A percentile compares a stretch with the other conserved stretches of the same genome.
These are phyloP conservation scores for Lutra lutra DNA, from an alignment of 2,797 vertebrate genomes.

Conservation along the genomic window DNA sequence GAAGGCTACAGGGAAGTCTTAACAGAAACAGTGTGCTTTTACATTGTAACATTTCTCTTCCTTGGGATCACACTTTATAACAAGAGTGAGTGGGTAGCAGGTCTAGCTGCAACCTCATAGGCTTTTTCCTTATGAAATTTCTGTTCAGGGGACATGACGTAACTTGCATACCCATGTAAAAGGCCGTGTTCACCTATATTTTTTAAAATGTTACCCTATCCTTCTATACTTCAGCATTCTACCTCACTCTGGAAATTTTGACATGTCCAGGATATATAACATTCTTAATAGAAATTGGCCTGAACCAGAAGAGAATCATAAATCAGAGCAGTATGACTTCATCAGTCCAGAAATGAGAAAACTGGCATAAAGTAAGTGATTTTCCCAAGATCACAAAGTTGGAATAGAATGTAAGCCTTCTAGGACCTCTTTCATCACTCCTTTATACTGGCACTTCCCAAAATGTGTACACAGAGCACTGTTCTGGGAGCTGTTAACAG, in stretches of 20 bases:
- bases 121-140: conserved; percentile 49
- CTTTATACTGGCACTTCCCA: not conserved
- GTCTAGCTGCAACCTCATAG: not conserved
- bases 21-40: conserved; percentile 36
- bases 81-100: not conserved
- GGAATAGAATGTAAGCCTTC: conserved; percentile 10
- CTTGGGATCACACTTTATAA: not conserved
- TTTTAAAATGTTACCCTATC: conserved; percentile 42
- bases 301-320: conserved; percentile 69
- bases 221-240: conserved; percentile 41
- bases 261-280: conserved; percentile 13
- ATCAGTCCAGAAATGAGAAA: conserved; percentile 51
- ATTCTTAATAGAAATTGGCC: conserved; percentile 59
- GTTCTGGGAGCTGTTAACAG: conserved; percentile 26
- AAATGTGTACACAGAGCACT: conserved; percentile 24
- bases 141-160: conserved; percentile 50
- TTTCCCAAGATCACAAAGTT: conserved; percentile 62
- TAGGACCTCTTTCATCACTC: not conserved
- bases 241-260: conserved; percentile 68
- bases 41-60: conserved; percentile 19
- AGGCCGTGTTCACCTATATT: conserved; percentile 30
- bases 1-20: not conserved
- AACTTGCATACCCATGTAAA: conserved; percentile 25
- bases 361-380: conserved; percentile 53
- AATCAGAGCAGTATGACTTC: conserved; percentile 66